A percentile compares a stretch with the other conserved stretches of the same genome.
These are phyloP conservation scores for Mesopsocus fuscifrons DNA, from an alignment of 2,888 invertebrate species.

Conservation along the genomic window DNA sequence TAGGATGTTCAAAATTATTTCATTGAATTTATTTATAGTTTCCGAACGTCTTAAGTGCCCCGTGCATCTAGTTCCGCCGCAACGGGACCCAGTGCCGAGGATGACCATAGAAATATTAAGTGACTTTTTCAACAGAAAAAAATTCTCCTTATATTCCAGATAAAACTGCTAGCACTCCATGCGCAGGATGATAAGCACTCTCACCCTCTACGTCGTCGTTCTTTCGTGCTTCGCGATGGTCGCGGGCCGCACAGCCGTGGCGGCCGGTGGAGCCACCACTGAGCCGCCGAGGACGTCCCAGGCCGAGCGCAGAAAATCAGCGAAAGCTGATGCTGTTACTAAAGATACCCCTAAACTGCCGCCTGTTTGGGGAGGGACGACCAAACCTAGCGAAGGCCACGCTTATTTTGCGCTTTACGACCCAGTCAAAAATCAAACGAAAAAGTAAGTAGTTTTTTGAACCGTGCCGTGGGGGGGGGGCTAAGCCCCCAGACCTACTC, in stretches of 20 bases:
- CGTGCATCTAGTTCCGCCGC: too few relatives aligned
- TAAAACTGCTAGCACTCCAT: background rate
- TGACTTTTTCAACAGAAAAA: too few relatives aligned
- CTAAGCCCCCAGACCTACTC: too few relatives aligned
- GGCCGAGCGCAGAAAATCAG: background rate
- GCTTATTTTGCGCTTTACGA: conserved; percentile 6
- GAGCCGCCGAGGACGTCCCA: background rate
- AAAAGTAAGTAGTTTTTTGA: background rate
- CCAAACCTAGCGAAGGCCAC: background rate
- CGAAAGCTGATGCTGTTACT: background rate
- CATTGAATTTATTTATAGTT: too few relatives aligned
- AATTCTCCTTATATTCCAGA: too few relatives aligned
- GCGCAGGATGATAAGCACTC: conserved; percentile 2
- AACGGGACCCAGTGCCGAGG: too few relatives aligned
- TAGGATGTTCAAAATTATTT: too few relatives aligned
- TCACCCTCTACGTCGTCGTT: conserved; percentile 4
- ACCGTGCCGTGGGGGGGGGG: too few relatives aligned
- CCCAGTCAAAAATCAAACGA: conserved; percentile 4
- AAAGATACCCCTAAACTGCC: background rate
- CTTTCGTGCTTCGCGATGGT: conserved; percentile 2
- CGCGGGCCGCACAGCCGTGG: background rate
- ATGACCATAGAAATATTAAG: too few relatives aligned
- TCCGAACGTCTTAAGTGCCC: too few relatives aligned
- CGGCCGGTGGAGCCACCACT: background rate
- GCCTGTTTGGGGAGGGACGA: background rate